Percentiles rank a stretch among this genome's conserved stretches.
Conservation (phyloP, 2,888 invertebrate species). For the Pelosia muscerda region DNA sequence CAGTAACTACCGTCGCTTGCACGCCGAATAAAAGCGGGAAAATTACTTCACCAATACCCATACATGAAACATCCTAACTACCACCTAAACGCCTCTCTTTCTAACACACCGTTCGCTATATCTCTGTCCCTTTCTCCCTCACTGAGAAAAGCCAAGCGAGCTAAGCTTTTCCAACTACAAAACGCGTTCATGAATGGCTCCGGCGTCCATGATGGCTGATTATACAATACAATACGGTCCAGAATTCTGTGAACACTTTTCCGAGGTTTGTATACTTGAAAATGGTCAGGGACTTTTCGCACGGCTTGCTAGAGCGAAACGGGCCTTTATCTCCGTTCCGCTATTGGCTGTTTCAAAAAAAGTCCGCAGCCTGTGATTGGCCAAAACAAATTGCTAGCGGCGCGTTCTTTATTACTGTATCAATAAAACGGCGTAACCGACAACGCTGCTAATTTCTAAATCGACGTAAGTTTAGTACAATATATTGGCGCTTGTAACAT, state of each 20-base stretch:
- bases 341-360: constrained; percentile 85
- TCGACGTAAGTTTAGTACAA: constrained; percentile 52
- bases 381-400: constrained; percentile 86
- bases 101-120: constrained; percentile 47
- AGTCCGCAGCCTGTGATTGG: constrained; percentile 84
- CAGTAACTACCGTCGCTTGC: constrained; percentile 60
- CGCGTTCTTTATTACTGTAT: constrained; percentile 73
- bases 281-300: constrained; percentile 69
- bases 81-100: constrained; percentile 65
- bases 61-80: constrained; percentile 67
- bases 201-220: constrained; percentile 86
- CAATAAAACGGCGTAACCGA: constrained; percentile 74
- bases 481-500: constrained; percentile 47
- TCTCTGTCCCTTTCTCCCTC: constrained; percentile 59
- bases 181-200: constrained; percentile 76
- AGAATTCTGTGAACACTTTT: constrained; percentile 74
- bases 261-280: constrained; percentile 54
- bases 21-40: constrained; percentile 83
- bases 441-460: constrained; percentile 46
- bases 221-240: constrained; percentile 83
- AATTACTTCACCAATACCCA: constrained; percentile 76
- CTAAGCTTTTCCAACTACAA: constrained; percentile 73
- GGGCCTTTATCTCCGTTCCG: constrained; percentile 80
- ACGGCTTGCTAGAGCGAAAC: constrained; percentile 68
- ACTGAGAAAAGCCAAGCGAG: constrained; percentile 69